These are phyloP conservation scores for Anser brachyrhynchus DNA, from an alignment of 2,113 vertebrate genomes.

Conservation along the genomic window DNA sequence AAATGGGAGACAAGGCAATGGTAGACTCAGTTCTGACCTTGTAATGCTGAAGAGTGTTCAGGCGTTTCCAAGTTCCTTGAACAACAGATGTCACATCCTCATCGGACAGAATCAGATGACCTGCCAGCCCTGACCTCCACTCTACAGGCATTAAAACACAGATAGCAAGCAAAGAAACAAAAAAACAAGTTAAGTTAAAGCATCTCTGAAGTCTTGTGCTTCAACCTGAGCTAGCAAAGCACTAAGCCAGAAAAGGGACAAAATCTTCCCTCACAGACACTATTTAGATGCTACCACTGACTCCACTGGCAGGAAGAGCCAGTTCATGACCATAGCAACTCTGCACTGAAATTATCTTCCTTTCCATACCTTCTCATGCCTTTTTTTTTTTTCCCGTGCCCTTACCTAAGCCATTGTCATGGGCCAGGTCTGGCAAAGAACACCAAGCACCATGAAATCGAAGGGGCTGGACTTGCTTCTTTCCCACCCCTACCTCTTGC, in stretches of 20 bases:
- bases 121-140: conserved; percentile 94
- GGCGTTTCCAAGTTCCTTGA: conserved; percentile 94
- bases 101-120: conserved; percentile 95
- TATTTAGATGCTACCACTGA: background rate
- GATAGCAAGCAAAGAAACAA: background rate
- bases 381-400: background rate
- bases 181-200: background rate
- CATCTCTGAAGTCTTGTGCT: background rate
- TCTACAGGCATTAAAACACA: conserved; percentile 76
- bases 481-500: background rate
- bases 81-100: conserved; percentile 95
- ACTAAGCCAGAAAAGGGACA: background rate
- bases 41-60: conserved; percentile 97
- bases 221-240: background rate
- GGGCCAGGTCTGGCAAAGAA: background rate
- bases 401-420: background rate
- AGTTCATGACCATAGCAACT: background rate
- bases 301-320: background rate
- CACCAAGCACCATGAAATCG: background rate
- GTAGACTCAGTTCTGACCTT: conserved; percentile 81
- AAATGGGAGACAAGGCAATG: background rate
- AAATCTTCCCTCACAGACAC: background rate
- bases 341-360: background rate
- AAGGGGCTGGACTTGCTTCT: background rate
- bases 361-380: background rate